Base-by-base conservation (phyloP, 2,113 vertebrate genomes). In the Microcebus jonahi region DNA sequence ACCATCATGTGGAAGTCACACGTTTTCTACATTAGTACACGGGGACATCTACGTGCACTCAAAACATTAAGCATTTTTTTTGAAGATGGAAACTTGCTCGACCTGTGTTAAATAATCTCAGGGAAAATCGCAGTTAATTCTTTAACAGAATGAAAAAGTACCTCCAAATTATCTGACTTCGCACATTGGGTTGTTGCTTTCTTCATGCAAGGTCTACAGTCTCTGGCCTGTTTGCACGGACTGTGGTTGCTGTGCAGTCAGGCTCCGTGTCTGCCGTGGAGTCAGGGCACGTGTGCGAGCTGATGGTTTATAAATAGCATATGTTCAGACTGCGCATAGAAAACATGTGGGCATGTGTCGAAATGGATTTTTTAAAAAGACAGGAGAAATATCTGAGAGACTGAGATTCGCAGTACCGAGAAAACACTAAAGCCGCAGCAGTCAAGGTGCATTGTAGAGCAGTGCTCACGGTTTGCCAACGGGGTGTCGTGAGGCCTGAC, bases 311-410 rank as follows among this genome's bases (percentile, higher is more conserved):
- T 36, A 70, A 84, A 86, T 68, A 65, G 42, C 63, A 53, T 61
- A 29, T 23, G 68, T 92, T 92, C 92, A 67, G 39, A 68, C n/a
- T 42, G 45, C 97, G 59, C 39, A 55, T 53, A 87, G 61, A 82
- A 95, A 95, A 94, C 94, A 96, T 77, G 94, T 90, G 94, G 92
- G 42, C 76, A 90, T 94, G 25, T 96, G 92, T 97, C 92, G 95
- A 93, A 95, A 71, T 75, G 67, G 45, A 94, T 96, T 95, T 95
- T 94, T 92, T 77, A 7, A 36, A 92, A 96, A 92, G 61, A 48
- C 77, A 57, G 95, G 81, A 96, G 84, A 63, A 92, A 86, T 87
- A 80, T 36, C 57, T 65, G 80, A 76, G 87, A 50, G 42, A 70
- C 11, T 42, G 75, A 82, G 76, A 63, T 80, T 70, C 84, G 36